Evolutionary conservation across 2,113 vertebrate species (phyloP), one percentile per base, ranked within the genome.

Genomic region (Propithecus coquereli): DNA sequence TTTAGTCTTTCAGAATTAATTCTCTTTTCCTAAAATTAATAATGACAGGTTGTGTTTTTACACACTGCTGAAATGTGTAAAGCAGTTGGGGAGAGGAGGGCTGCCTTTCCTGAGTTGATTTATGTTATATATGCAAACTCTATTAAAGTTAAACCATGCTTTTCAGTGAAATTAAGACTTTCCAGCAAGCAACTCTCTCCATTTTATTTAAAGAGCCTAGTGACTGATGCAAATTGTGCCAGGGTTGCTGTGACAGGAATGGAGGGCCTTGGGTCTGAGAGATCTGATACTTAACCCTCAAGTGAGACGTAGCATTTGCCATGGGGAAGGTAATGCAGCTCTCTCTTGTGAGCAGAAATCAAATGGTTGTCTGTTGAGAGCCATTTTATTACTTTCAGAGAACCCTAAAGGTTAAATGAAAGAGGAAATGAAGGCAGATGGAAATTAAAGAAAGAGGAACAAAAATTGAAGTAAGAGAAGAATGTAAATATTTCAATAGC

Each of bases 61-160:
- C 90, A 97, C 81, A 94, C 71, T 97, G 91, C 81, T 96, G 92
- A 97, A 97, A 97, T 85, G 85, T 95, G 81, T 97, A 97, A 97
- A 97, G 97, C 96, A 97, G 94, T 96, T 95, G 93, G 93, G 95
- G 57, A 96, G 95, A 95, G 13, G 93, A 90, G 68, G 91, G 68
- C 93, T 98, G 95, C 92, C 96, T 96, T 97, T 97, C 81, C 97
- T 71, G 93, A 86, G 87, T 96, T 97, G 98, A 98, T 98, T 98
- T 98, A 97, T 79, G 92, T 97, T 98, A 95, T 97, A 87, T 98
- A 93, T 97, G 96, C 97, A 97, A 97, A 98, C 94, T 97, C 96
- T 97, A 91, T 97, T 97, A 97, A 98, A 97, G 97, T 98, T 98
- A 98, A 98, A 98, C 98, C 97, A 95, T 96, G 96, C 96, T 98